These are phyloP conservation scores for Cynopterus brachyotis DNA, from an alignment of 2,113 vertebrate genomes.

Conservation along the genomic window DNA sequence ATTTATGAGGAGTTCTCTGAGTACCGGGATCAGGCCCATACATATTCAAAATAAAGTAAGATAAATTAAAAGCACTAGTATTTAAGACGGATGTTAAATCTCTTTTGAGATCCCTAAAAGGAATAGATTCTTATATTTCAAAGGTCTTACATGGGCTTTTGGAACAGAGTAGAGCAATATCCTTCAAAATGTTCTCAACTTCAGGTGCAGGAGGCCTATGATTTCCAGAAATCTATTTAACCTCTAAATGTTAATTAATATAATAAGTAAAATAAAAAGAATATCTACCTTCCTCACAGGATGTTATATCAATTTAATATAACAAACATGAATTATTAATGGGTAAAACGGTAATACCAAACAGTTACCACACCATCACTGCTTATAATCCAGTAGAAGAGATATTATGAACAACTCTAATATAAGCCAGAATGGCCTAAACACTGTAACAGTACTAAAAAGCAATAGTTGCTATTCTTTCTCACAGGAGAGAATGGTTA, in stretches of 20 bases:
- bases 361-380: not conserved
- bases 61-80: not conserved
- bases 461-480: not conserved
- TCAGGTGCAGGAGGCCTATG: not conserved
- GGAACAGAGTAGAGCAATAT: not conserved
- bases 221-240: not conserved
- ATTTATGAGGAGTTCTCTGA: not conserved
- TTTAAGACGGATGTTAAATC: not conserved
- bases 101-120: not conserved
- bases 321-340: not conserved
- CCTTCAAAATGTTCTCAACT: not conserved
- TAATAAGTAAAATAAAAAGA: not conserved
- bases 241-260: not conserved
- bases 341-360: not conserved
- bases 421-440: not conserved
- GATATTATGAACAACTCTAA: not conserved
- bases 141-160: not conserved
- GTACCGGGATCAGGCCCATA: not conserved
- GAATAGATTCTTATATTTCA: not conserved
- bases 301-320: not conserved
- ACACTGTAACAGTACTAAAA: not conserved
- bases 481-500: not conserved
- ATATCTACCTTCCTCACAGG: not conserved
- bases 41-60: not conserved
- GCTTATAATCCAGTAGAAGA: not conserved